A percentile compares a stretch with the other conserved stretches of the same genome.
These are phyloP conservation scores for Pangasius djambal DNA, from an alignment of 2,797 vertebrate genomes.

Conservation along the genomic window DNA sequence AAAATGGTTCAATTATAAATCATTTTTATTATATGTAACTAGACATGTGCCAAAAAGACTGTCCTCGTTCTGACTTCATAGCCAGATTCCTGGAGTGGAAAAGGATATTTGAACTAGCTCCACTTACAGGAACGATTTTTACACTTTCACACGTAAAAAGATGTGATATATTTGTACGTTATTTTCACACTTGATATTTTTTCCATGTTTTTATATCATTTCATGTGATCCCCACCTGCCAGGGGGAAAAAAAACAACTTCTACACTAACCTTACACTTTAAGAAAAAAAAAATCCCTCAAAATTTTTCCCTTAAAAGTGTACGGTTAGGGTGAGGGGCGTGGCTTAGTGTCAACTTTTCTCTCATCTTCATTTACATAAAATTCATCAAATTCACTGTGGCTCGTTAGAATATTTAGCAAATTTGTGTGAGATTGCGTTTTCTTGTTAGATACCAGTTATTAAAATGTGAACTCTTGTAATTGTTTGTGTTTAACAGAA, in stretches of 20 bases:
- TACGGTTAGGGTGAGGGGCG: neutral
- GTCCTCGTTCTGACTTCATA: neutral
- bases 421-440: neutral
- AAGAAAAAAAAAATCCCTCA: neutral
- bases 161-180: neutral
- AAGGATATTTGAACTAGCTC: neutral
- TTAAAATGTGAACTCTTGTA: slow-evolving; percentile 5
- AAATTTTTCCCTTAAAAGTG: neutral
- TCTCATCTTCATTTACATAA: neutral
- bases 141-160: too few relatives aligned
- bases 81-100: neutral
- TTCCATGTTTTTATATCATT: neutral
- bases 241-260: neutral
- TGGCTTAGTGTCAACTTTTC: neutral
- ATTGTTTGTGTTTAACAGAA: neutral
- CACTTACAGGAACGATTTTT: neutral
- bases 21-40: neutral
- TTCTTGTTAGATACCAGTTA: neutral
- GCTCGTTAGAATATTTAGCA: neutral
- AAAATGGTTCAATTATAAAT: neutral
- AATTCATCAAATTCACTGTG: too few relatives aligned
- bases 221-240: neutral
- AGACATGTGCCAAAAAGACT: neutral
- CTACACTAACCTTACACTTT: neutral
- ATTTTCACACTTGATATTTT: neutral